Evolutionary conservation across 2,888 invertebrate genomes (phyloP).

Genomic region (Aphidoletes aphidimyza): DNA sequence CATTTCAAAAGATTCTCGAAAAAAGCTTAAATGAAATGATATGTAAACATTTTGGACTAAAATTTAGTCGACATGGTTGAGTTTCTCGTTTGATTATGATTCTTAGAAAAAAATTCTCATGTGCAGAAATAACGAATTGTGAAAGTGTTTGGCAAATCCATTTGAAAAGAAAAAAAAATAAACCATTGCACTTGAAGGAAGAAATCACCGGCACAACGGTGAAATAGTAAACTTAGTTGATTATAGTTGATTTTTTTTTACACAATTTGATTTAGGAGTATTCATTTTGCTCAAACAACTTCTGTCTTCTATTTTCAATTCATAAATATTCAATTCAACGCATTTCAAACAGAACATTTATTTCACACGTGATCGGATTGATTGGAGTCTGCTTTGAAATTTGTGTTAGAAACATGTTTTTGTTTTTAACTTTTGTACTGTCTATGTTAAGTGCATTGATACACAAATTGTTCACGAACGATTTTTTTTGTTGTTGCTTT

Average conservation of each 20-base stretch:
- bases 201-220: constrained; percentile 10
- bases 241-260: background rate
- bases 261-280: background rate
- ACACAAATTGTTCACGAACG: background rate
- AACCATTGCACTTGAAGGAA: constrained; percentile 4
- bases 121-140: constrained; percentile 19
- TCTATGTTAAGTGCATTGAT: constrained; percentile 3
- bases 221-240: background rate
- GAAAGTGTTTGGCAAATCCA: constrained; percentile 22
- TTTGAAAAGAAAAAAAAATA: background rate
- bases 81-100: background rate
- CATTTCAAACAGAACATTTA: constrained; percentile 2
- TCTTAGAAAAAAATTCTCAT: too few species aligned
- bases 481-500: background rate
- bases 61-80: background rate
- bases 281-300: background rate
- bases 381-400: background rate
- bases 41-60: constrained; percentile 4
- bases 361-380: background rate
- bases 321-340: background rate
- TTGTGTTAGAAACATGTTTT: too few species aligned
- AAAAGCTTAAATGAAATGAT: constrained; percentile 24
- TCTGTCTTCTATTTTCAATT: background rate
- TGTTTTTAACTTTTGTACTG: constrained; percentile 43
- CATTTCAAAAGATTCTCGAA: background rate